Evolutionary conservation across 2,888 invertebrate species (phyloP).

Genomic region (Apocheima hispidaria): DNA sequence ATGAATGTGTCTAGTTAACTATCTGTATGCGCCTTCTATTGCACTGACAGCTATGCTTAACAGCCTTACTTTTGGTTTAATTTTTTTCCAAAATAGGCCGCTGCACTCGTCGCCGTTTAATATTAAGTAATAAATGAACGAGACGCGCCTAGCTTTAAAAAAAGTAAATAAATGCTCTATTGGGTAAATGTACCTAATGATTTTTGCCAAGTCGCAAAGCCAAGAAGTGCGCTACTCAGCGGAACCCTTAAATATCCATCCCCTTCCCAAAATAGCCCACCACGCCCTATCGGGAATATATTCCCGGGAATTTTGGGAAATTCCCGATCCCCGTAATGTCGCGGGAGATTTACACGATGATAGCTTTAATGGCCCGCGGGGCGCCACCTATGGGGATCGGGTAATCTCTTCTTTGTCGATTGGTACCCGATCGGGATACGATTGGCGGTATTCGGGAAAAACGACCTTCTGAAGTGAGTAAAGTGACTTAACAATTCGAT

Average conservation of each 20-base stretch:
- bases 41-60: too few species aligned
- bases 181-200: constrained; percentile 1
- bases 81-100: too few species aligned
- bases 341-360: constrained; percentile 62
- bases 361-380: constrained; percentile 58
- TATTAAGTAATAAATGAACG: too few species aligned
- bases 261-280: constrained; percentile 22
- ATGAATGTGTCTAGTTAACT: too few species aligned
- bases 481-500: constrained; percentile 4
- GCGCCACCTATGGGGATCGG: constrained; percentile 42
- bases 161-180: too few species aligned
- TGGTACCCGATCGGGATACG: constrained; percentile 26
- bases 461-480: constrained; percentile 1
- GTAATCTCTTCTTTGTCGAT: constrained; percentile 36
- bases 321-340: constrained; percentile 56
- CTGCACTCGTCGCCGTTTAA: too few species aligned
- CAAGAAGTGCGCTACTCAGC: constrained; percentile 22
- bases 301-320: constrained; percentile 23
- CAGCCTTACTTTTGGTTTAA: too few species aligned
- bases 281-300: constrained; percentile 40
- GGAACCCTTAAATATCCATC: constrained; percentile 10
- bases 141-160: too few species aligned
- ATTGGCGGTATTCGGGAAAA: constrained; percentile 14
- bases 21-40: too few species aligned
- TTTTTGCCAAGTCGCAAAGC: constrained; percentile 1